These are phyloP conservation scores for Proterorhinus semilunaris DNA, from an alignment of 2,113 vertebrate genomes.

Conservation along the genomic window DNA sequence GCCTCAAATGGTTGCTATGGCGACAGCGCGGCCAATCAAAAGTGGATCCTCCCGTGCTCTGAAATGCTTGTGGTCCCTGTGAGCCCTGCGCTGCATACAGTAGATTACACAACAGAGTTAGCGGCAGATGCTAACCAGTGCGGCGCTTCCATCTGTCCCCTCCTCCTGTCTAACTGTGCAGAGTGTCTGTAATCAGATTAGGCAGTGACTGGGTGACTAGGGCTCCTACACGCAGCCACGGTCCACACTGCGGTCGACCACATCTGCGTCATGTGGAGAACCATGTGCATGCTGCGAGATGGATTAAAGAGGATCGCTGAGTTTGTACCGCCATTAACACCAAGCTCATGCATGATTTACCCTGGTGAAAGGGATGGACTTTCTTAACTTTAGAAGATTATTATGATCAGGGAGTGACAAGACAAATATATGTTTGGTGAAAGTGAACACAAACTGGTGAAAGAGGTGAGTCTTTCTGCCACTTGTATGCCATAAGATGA, in stretches of 20 bases:
- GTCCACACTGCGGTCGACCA: constrained; percentile 46
- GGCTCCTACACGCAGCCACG: constrained; percentile 48
- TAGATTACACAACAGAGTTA: constrained; percentile 59
- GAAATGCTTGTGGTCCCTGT: constrained; percentile 19
- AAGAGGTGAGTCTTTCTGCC: not conserved
- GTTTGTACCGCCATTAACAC: constrained; percentile 6
- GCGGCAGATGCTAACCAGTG: constrained; percentile 58
- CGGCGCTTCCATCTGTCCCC: constrained; percentile 52
- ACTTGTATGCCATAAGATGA: no score
- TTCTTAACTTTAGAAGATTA: not conserved
- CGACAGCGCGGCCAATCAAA: not conserved
- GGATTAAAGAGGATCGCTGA: constrained; percentile 40
- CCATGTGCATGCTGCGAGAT: constrained; percentile 47
- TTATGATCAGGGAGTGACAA: not conserved
- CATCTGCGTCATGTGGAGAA: constrained; percentile 63
- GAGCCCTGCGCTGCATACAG: constrained; percentile 29
- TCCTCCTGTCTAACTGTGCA: constrained; percentile 39
- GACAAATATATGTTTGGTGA: no score
- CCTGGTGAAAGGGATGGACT: not conserved
- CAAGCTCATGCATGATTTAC: not conserved
- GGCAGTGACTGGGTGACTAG: constrained; percentile 55
- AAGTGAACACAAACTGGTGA: not conserved
- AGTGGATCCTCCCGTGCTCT: not conserved
- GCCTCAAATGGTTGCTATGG: not conserved
- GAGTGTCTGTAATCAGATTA: constrained; percentile 71